These are phyloP conservation scores for Triplophysa rosa DNA, from an alignment of 2,113 vertebrate genomes.

Conservation along the genomic window DNA sequence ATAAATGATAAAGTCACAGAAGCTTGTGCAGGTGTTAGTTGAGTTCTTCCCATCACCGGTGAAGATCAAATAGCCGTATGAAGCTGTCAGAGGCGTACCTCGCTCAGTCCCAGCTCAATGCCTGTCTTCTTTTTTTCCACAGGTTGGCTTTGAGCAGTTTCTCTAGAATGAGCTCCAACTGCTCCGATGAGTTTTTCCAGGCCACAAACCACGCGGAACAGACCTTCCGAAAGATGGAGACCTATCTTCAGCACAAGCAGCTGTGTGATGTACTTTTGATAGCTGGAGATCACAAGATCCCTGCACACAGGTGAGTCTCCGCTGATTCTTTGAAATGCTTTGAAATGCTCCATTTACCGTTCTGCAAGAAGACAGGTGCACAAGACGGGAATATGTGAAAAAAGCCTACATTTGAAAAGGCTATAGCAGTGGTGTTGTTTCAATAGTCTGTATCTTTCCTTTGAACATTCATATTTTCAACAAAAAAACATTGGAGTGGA, in stretches of 20 bases:
- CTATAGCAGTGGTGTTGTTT: too few species aligned
- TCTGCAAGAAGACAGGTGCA: conserved; percentile 13
- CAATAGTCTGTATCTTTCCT: too few species aligned
- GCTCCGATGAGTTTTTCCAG: conserved; percentile 88
- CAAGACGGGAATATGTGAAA: neutral
- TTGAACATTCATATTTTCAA: too few species aligned
- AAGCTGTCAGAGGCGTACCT: conserved; percentile 5
- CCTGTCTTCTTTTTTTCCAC: conserved; percentile 40
- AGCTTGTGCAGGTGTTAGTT: neutral
- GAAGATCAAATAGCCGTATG: conserved; percentile 12
- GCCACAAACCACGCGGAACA: conserved; percentile 89
- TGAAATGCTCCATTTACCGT: neutral
- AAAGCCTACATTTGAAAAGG: too few species aligned
- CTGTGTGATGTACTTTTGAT: conserved; percentile 94
- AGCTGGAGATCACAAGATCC: conserved; percentile 90
- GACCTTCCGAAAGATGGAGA: conserved; percentile 94
- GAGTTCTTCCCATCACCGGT: conserved; percentile 3
- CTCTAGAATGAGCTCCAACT: conserved; percentile 79
- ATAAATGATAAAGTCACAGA: conserved; percentile 18
- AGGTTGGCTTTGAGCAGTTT: conserved; percentile 78
- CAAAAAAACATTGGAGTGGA: too few species aligned
- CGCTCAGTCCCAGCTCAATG: neutral
- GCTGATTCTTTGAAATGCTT: neutral
- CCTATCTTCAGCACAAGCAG: conserved; percentile 92
- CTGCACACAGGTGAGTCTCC: conserved; percentile 87